phyloP scores from a whole-genome alignment of 2,113 vertebrate species.

The Bujurquina vittata region DNA sequence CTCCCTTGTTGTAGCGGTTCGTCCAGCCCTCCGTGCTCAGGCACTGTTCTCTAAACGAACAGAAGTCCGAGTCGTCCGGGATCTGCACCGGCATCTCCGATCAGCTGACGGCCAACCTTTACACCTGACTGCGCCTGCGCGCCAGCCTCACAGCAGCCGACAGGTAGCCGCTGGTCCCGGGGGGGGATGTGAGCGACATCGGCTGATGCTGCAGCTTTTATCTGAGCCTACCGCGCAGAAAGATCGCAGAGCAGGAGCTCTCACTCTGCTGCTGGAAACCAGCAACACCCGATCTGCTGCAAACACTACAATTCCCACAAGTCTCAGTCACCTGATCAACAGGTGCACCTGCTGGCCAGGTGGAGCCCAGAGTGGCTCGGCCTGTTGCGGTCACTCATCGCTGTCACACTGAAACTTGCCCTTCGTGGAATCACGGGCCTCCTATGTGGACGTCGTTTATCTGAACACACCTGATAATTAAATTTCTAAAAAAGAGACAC shows the following conservation, averaged over 20 bases:
- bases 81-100: slow-evolving; percentile 84
- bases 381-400: no score
- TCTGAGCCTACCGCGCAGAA: slow-evolving; percentile 14
- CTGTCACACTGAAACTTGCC: no score
- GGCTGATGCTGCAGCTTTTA: slow-evolving; percentile 4
- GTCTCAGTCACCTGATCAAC: background rate
- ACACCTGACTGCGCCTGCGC: background rate
- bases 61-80: slow-evolving; percentile 86
- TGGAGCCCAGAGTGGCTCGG: background rate
- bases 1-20: slow-evolving; percentile 84
- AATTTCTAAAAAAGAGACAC: no score
- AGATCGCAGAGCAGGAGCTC: background rate
- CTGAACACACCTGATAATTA: no score
- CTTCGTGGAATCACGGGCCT: no score
- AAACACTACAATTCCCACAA: slow-evolving; percentile 1
- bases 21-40: slow-evolving; percentile 85
- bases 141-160: background rate
- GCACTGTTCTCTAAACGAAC: slow-evolving; percentile 85
- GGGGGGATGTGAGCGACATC: background rate
- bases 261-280: slow-evolving; percentile 30
- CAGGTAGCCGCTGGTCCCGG: background rate
- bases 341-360: background rate
- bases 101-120: background rate
- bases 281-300: no score
- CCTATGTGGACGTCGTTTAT: no score